Evolutionary conservation across 2,888 invertebrate species (phyloP).

Genomic region (Epirrhoe alternata): DNA sequence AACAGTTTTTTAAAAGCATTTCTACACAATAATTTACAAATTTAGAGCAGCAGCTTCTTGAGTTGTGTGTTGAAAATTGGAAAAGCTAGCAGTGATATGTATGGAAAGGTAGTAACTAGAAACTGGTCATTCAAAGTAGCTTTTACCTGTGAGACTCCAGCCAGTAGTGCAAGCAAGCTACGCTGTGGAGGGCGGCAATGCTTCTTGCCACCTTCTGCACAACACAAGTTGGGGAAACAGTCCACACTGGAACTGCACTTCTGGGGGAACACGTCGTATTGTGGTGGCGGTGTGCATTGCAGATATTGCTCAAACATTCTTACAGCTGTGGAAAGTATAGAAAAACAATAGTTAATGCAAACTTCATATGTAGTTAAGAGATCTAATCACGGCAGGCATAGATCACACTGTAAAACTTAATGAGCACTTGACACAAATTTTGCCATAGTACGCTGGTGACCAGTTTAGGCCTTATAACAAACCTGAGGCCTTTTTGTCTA

Average conservation of each 20-base stretch:
- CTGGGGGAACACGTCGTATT: slow-evolving; percentile 89
- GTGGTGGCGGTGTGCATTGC: slow-evolving; percentile 90
- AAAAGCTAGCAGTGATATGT: too few relatives aligned
- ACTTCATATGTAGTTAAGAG: neutral
- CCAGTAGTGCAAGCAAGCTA: slow-evolving; percentile 88
- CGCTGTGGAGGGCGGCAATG: slow-evolving; percentile 90
- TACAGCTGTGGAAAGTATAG: slow-evolving; percentile 63
- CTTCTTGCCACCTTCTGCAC: slow-evolving; percentile 90
- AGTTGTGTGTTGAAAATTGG: too few relatives aligned
- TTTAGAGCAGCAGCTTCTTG: too few relatives aligned
- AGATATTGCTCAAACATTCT: slow-evolving; percentile 87
- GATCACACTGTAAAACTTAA: too few relatives aligned
- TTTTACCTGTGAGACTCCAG: slow-evolving; percentile 85
- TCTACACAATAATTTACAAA: too few relatives aligned
- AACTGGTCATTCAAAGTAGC: too few relatives aligned
- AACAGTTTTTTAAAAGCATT: neutral
- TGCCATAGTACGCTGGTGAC: too few relatives aligned
- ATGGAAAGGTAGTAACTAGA: too few relatives aligned
- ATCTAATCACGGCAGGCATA: neutral
- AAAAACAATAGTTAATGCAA: too few relatives aligned
- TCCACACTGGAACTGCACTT: slow-evolving; percentile 89
- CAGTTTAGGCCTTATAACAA: too few relatives aligned
- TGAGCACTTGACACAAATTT: too few relatives aligned
- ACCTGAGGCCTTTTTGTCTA: too few relatives aligned
- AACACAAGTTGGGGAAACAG: slow-evolving; percentile 92